Base-by-base conservation (phyloP, 2,797 vertebrate species). In the Eospalax fontanierii region DNA sequence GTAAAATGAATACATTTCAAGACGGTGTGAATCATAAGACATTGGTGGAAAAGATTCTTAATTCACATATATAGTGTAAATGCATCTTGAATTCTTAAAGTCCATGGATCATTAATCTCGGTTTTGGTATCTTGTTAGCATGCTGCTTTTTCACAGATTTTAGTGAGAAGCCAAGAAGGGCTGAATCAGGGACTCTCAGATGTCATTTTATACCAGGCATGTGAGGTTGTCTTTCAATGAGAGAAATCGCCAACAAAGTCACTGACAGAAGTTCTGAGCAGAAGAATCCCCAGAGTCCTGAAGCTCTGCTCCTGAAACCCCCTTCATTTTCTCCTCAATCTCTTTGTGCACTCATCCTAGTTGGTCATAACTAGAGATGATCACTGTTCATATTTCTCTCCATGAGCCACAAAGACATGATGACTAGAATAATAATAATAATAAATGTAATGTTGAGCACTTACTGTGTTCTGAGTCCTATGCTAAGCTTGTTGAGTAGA, bases 101-200 rank as follows among this genome's bases (percentile, higher is more conserved):
- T 63, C 16, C n/a, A 82, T 61, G 43, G 43, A 22, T 83, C 14
- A 86, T 43, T 35, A 91, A 40, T 85, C 82, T 74, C 30, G 73
- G 70, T 93, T 93, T 93, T 70, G 38, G 24, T 75, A 35, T 71
- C 46, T 90, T 94, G 70, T 79, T 61, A 85, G n/a, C 86, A 30
- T 73, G 40, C 66, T 90, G 66, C 2, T 73, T 86, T 84, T 59
- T 79, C 35, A 81, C 59, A 68, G 70, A 88, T 87, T 95, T 95
- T 89, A 90, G 43, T 59, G 40, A 91, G 88, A 90, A 90, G 28
- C 33, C 40, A 50, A 92, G 84, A 95, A 90, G 75, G 88, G 46
- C 26, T 83, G 24, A 92, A 63, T 82, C 66, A 50, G 75, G 61
- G 65, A 84, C 71, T 61, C 43, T 68, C 21, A 89, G 50, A 54